Evolutionary conservation across 2,797 vertebrate genomes (phyloP).

Genomic region (Macrochelys suwanniensis): DNA sequence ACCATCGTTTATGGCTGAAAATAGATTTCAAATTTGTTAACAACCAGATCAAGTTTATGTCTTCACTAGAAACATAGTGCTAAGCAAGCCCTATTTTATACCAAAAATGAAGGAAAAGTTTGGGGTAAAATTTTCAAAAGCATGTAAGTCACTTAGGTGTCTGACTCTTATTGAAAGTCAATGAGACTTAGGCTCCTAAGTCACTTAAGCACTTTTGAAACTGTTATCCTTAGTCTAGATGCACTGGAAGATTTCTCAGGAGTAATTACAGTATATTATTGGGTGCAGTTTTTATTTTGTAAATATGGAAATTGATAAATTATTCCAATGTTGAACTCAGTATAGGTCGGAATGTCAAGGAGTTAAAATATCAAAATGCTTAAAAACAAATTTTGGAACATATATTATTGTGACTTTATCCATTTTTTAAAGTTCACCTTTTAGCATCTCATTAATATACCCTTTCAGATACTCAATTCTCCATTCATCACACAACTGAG

Average conservation of each 20-base stretch:
- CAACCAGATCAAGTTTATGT: background rate
- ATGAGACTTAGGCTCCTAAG: background rate
- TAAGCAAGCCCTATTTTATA: background rate
- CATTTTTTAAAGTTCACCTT: slow-evolving; percentile 83
- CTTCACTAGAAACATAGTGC: background rate
- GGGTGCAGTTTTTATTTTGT: background rate
- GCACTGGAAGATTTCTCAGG: background rate
- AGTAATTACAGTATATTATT: background rate
- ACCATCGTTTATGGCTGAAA: slow-evolving; percentile 92
- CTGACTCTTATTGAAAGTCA: background rate
- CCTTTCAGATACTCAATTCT: slow-evolving; percentile 92
- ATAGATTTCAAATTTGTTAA: slow-evolving; percentile 19
- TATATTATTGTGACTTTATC: background rate
- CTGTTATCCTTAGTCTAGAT: background rate
- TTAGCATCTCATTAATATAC: slow-evolving; percentile 95
- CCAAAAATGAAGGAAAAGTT: background rate
- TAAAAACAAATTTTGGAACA: background rate
- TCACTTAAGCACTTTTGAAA: background rate
- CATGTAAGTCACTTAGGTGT: background rate
- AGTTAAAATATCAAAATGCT: background rate
- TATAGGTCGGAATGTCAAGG: background rate
- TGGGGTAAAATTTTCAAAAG: background rate
- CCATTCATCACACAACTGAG: slow-evolving; percentile 93
- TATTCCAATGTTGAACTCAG: background rate
- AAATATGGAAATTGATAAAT: background rate